These are phyloP conservation scores for Onychostruthus taczanowskii DNA, from an alignment of 2,113 vertebrate genomes.

Conservation along the genomic window DNA sequence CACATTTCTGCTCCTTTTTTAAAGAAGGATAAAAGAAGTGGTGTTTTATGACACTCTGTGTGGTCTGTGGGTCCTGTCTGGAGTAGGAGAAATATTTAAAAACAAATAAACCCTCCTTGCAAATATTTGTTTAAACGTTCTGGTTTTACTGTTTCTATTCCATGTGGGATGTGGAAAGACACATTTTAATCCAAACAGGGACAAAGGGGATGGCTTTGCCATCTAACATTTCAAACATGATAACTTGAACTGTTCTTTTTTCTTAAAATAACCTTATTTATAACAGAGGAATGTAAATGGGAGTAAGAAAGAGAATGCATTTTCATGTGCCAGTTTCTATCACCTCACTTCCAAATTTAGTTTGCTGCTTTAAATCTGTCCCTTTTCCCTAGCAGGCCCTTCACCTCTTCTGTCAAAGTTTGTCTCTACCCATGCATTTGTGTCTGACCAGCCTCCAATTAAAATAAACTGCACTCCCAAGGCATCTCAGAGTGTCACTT, in stretches of 20 bases:
- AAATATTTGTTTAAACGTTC: neutral
- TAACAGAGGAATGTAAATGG: neutral
- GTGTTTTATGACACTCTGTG: neutral
- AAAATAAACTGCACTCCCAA: neutral
- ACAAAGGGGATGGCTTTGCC: neutral
- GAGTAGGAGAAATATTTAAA: neutral
- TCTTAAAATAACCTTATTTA: neutral
- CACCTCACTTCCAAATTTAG: neutral
- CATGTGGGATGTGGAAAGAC: neutral
- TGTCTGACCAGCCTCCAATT: neutral
- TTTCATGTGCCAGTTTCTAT: neutral
- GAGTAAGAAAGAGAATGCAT: neutral
- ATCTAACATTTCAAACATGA: neutral
- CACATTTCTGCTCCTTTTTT: neutral
- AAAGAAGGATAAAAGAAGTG: neutral
- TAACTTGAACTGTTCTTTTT: neutral
- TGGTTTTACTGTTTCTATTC: neutral
- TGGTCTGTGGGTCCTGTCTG: neutral
- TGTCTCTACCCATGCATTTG: neutral
- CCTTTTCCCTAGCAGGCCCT: neutral
- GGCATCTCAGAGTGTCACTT: neutral
- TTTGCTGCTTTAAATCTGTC: neutral
- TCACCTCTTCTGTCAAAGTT: neutral
- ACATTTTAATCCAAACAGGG: neutral
- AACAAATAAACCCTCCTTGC: neutral